Evolutionary conservation across 2,888 invertebrate genomes (phyloP).

Genomic region (Choreutis nemorana): DNA sequence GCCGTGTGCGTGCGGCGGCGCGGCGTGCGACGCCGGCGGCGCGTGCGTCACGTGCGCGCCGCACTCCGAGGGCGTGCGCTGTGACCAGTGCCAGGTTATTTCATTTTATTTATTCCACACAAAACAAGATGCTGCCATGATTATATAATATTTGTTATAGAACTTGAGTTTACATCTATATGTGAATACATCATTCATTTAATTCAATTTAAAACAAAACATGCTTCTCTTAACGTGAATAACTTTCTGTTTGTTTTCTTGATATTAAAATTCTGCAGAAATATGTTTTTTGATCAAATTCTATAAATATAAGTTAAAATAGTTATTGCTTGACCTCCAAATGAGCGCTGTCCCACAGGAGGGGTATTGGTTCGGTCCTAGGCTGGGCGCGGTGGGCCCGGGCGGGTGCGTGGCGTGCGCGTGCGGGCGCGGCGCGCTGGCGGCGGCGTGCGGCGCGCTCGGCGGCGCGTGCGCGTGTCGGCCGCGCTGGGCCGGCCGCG

Average conservation of each 20-base stretch:
- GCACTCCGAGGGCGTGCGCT: slow-evolving; percentile 71
- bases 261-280: no score
- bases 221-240: no score
- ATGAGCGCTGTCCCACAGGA: neutral
- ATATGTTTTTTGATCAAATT: no score
- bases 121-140: slow-evolving; percentile 67
- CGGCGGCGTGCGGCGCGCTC: slow-evolving; percentile 73
- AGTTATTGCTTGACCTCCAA: no score
- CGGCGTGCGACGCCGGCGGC: slow-evolving; percentile 87
- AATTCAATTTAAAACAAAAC: no score
- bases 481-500: slow-evolving; percentile 73
- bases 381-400: slow-evolving; percentile 47
- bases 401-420: slow-evolving; percentile 76
- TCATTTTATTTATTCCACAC: no score
- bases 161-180: no score
- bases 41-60: slow-evolving; percentile 84
- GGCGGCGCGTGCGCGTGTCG: slow-evolving; percentile 81
- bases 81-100: slow-evolving; percentile 69
- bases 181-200: no score
- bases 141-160: no score
- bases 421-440: slow-evolving; percentile 79
- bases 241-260: no score
- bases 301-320: no score
- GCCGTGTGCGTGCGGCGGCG: slow-evolving; percentile 87
- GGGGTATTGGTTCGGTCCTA: slow-evolving; percentile 56